Evolutionary conservation across 2,797 vertebrate species (phyloP), one percentile per base, ranked within the genome.

Genomic region (Pangasius djambal): DNA sequence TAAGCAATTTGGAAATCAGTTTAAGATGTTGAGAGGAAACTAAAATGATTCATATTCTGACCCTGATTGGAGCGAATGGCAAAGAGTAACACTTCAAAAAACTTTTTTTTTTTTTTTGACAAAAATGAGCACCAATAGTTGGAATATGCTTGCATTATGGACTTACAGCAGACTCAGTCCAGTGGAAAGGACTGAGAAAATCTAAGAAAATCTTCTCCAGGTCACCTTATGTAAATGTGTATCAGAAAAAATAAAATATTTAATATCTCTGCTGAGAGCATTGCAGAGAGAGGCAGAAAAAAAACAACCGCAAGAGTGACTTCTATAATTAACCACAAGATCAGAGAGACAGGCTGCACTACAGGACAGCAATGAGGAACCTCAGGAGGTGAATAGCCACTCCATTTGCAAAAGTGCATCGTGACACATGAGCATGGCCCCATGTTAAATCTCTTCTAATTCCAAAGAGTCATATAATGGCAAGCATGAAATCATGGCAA

Each of bases 401-500:
- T 79, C 87, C 86, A 87, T 91, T 86, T 90, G 89, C 77, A 75
- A 87, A 82, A 86, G 87, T 88, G 89, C 83, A 74, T 82, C 34
- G 70, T 86, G 88, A 72, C 89, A 91, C 89, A 87, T 88, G 88
- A 86, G 83, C 88, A 74, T 81, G 55, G 78, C 61, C 59, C 44
- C 74, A 52, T 85, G 86, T 74, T 89, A 89, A 90, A 92, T 90
- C 89, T 81, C 65, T 85, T 85, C 86, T 86, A 91, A 91, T 91
- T 90, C 89, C 77, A 86, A 79, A 85, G 86, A 91, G 85, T 89
- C 77, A 74, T 86, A 87, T 91, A 89, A 90, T 28, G 72, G 87
- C 85, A 87, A 63, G 87, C 79, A 40, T 85, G 81, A 81, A 92
- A 91, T 90, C 87, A 81, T 72, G 88, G 79, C 89, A 91, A 88